A percentile compares a stretch with the other conserved stretches of the same genome.
Conservation (phyloP, 2,888 invertebrate genomes). For the Philereme transversata region DNA sequence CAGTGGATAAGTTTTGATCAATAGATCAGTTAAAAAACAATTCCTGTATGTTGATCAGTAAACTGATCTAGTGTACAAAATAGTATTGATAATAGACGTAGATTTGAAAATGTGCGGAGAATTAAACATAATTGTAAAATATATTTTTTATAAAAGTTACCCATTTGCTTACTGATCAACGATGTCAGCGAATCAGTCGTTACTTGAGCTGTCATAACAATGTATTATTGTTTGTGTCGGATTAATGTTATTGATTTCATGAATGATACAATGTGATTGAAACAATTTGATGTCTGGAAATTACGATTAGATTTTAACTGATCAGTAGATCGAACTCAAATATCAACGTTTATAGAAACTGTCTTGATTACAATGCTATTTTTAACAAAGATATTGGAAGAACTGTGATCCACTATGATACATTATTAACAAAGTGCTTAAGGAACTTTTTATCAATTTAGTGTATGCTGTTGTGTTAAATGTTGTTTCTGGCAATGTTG, state of each 20-base stretch:
- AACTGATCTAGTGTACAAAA: neutral
- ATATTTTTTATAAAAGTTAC: neutral
- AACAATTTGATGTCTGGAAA: too few relatives aligned
- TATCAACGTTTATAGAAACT: too few relatives aligned
- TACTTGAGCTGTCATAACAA: neutral
- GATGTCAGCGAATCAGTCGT: neutral
- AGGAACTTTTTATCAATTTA: too few relatives aligned
- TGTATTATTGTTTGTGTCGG: constrained; percentile 2
- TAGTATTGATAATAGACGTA: neutral
- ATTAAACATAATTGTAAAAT: too few relatives aligned
- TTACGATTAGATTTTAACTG: too few relatives aligned
- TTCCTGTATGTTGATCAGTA: neutral
- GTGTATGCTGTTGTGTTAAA: constrained; percentile 41
- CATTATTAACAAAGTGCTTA: too few relatives aligned
- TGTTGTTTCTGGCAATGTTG: constrained; percentile 52
- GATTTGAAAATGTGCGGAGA: neutral
- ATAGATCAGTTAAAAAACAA: neutral
- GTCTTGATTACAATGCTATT: too few relatives aligned
- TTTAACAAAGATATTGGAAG: too few relatives aligned
- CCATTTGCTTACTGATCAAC: neutral
- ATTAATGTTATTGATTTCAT: too few relatives aligned
- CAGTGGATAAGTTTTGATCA: neutral
- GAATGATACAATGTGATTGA: too few relatives aligned
- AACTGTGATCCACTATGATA: too few relatives aligned
- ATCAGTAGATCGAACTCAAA: too few relatives aligned